Conservation (phyloP, 2,888 invertebrate genomes). For the Hirtodrosophila confusa region DNA sequence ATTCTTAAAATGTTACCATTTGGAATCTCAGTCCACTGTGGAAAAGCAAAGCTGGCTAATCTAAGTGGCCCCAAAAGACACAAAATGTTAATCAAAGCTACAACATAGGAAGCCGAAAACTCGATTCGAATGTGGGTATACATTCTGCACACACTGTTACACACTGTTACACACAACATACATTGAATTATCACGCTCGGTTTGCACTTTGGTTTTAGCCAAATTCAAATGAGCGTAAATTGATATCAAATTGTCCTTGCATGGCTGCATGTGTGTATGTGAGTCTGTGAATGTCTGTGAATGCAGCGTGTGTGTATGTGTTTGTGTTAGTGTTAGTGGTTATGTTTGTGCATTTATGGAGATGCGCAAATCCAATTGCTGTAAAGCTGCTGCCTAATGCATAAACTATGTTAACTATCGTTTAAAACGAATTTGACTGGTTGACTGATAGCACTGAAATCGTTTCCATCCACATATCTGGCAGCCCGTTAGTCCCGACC, state of each 20-base stretch:
- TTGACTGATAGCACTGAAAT: constrained; percentile 11
- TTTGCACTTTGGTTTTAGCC: constrained; percentile 59
- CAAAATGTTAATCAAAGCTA: constrained; percentile 23
- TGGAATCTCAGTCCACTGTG: constrained; percentile 4
- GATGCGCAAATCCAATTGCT: constrained; percentile 48
- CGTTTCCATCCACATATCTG: constrained; percentile 11
- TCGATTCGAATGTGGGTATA: constrained; percentile 6
- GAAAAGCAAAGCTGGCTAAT: constrained; percentile 6
- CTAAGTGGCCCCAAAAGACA: constrained; percentile 14
- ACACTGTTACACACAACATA: constrained; percentile 17
- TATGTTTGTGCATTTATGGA: constrained; percentile 32
- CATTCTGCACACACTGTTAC: constrained; percentile 4
- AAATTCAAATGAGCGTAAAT: constrained; percentile 70
- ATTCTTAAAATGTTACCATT: no score
- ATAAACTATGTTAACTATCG: constrained; percentile 43
- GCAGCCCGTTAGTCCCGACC: background rate
- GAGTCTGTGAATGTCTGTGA: constrained; percentile 11
- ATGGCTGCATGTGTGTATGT: constrained; percentile 32
- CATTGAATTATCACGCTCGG: constrained; percentile 73
- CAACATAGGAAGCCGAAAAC: constrained; percentile 10
- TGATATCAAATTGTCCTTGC: constrained; percentile 62
- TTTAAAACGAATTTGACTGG: constrained; percentile 18
- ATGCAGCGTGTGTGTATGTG: background rate
- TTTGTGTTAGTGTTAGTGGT: background rate
- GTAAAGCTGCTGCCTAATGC: constrained; percentile 36